phyloP scores from a whole-genome alignment of 2,797 vertebrate species.

The Alauda arvensis region DNA sequence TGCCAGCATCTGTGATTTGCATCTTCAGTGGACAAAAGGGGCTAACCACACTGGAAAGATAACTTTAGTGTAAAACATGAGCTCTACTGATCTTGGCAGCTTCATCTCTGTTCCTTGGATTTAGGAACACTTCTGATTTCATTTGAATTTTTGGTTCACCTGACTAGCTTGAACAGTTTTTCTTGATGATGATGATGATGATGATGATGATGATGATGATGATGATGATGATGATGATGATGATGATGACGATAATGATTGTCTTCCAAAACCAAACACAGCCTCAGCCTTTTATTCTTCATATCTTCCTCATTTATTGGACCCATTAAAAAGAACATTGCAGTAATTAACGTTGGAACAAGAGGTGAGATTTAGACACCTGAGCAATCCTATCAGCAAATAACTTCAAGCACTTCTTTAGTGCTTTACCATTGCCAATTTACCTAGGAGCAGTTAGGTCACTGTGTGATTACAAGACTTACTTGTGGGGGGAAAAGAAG shows the following conservation, averaged over 20 bases:
- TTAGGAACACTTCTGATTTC: not conserved
- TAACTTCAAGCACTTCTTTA: constrained; percentile 5
- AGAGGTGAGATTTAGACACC: not conserved
- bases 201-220: not conserved
- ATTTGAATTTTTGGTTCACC: not conserved
- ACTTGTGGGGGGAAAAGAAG: not conserved
- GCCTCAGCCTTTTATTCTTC: not conserved
- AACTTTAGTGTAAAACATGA: not conserved
- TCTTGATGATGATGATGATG: not conserved
- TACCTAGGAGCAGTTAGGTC: not conserved
- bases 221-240: not conserved
- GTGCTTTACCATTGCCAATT: not conserved
- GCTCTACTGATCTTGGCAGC: not conserved
- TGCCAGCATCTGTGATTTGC: not conserved
- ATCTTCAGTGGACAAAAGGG: not conserved
- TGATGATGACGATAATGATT: not conserved
- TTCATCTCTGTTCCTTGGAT: not conserved
- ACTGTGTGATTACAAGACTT: not conserved
- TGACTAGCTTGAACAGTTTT: not conserved
- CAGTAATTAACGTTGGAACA: not conserved
- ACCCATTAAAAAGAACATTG: not conserved
- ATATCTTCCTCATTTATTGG: not conserved
- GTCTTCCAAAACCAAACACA: constrained; percentile 10
- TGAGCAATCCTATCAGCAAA: not conserved
- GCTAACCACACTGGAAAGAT: not conserved